phyloP scores from a whole-genome alignment of 2,797 vertebrate genomes.

The Liparis tanakae region DNA sequence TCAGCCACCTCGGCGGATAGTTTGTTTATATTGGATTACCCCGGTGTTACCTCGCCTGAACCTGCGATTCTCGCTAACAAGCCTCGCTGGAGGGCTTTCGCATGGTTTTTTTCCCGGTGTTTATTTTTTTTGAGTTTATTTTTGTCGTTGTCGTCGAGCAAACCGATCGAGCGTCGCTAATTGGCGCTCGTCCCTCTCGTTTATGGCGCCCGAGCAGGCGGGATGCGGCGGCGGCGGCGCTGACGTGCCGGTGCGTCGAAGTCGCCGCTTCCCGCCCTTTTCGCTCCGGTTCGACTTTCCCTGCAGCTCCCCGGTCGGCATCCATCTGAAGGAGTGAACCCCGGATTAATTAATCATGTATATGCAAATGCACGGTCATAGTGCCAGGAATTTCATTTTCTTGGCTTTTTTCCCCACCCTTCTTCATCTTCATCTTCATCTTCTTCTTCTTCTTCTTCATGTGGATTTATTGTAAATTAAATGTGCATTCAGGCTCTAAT shows the following conservation, averaged over 20 bases:
- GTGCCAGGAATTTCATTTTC: constrained; percentile 84
- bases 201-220: background rate
- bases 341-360: constrained; percentile 73
- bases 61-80: constrained; percentile 37
- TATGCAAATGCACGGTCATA: constrained; percentile 74
- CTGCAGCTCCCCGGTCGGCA: constrained; percentile 39
- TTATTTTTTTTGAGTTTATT: background rate
- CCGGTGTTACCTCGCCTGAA: constrained; percentile 42
- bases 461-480: constrained; percentile 80
- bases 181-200: constrained; percentile 12
- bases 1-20: constrained; percentile 49
- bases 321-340: constrained; percentile 56
- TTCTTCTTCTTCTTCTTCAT: constrained; percentile 26
- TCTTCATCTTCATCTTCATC: background rate
- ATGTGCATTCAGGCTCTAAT: constrained; percentile 80
- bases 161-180: constrained; percentile 32
- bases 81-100: constrained; percentile 11
- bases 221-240: background rate
- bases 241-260: no score
- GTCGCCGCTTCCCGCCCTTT: constrained; percentile 52
- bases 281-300: constrained; percentile 47
- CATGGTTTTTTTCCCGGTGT: no score
- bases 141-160: constrained; percentile 17
- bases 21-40: constrained; percentile 52
- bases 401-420: constrained; percentile 47